Evolutionary conservation across 2,888 invertebrate species (phyloP).

Genomic region (Orchestes rusci): DNA sequence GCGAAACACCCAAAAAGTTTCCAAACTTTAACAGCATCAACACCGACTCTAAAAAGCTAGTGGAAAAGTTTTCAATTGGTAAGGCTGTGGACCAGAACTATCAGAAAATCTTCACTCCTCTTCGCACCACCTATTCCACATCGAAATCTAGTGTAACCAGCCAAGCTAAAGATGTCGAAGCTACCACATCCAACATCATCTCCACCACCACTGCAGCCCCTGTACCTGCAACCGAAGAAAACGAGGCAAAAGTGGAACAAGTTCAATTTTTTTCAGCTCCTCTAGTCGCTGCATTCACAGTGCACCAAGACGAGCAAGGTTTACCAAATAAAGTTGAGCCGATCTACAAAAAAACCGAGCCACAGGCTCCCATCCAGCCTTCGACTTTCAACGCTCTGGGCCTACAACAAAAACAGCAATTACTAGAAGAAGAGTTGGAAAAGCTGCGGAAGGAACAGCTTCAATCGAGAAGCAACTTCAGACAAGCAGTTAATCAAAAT

Average conservation of each 20-base stretch:
- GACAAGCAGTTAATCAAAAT: slow-evolving; percentile 27
- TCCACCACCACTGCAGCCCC: neutral
- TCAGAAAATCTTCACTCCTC: neutral
- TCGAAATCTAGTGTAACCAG: neutral
- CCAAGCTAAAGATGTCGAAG: neutral
- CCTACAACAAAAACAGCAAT: slow-evolving; percentile 25
- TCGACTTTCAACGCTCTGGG: slow-evolving; percentile 9
- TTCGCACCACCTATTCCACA: slow-evolving; percentile 1
- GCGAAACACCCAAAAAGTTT: neutral
- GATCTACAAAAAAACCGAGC: slow-evolving; percentile 53
- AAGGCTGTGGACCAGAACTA: slow-evolving; percentile 8
- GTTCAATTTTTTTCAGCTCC: slow-evolving; percentile 79
- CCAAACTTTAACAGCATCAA: slow-evolving; percentile 8
- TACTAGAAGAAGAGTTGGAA: slow-evolving; percentile 62
- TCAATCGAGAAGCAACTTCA: slow-evolving; percentile 38
- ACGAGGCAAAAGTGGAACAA: slow-evolving; percentile 57
- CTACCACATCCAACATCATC: neutral
- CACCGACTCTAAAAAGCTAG: slow-evolving; percentile 5
- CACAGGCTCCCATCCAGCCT: slow-evolving; percentile 6
- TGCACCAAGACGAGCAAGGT: slow-evolving; percentile 73
- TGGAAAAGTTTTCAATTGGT: slow-evolving; percentile 12
- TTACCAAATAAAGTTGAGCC: slow-evolving; percentile 74
- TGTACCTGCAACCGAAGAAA: slow-evolving; percentile 49
- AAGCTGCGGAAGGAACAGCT: slow-evolving; percentile 47
- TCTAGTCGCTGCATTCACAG: slow-evolving; percentile 76